Base-by-base conservation (phyloP, 2,113 vertebrate genomes). In the Phasianus colchicus region DNA sequence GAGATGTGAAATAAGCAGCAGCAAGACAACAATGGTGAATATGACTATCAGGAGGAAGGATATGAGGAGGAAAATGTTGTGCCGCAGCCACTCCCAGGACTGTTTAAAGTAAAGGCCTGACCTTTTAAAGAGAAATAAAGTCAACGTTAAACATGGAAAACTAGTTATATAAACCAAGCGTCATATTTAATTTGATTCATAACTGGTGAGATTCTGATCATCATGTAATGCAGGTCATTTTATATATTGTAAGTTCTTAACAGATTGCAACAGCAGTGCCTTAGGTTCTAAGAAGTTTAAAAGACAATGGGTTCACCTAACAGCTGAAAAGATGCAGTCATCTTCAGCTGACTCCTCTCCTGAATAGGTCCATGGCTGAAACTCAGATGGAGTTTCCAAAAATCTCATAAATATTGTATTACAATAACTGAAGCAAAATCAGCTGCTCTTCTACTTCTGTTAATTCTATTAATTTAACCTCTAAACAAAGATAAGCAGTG, bases 1-100 rank as follows among this genome's bases (percentile, higher is more conserved):
- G 61, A 99, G 97, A 83, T 99, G 99, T 0, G 98, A 99, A 70
- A 97, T 96, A 3, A 99, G 98, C 78, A 99, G 98, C 50, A 99
- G 98, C 66, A 97, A 60, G 24, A 98, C 98, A 20, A 98, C 97
- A 64, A 96, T 52, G 0, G 98, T 97, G 75, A 98, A 98, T 88
- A 98, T 42, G 0, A 90, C 80, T 52, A 98, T 96, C 93, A 99
- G 72, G 13, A 97, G 18, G 69, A 98, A 98, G 72, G 98, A 98
- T 16, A 92, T 22, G 3, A 99, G 97, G 75, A 99, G 98, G 63
- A 99, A 84, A 43, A 98, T 90, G 1, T 98, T 98, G 75, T 97
- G 88, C 4, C 95, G 97, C 24, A 99, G 96, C 99, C 99, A 99
- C 20, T 95, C 96, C 99, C 98, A 98, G 57, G 98, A 95, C 63